Evolutionary conservation across 1,140 invertebrate genomes (phyloP).

Genomic region (Caerostris extrusa): DNA sequence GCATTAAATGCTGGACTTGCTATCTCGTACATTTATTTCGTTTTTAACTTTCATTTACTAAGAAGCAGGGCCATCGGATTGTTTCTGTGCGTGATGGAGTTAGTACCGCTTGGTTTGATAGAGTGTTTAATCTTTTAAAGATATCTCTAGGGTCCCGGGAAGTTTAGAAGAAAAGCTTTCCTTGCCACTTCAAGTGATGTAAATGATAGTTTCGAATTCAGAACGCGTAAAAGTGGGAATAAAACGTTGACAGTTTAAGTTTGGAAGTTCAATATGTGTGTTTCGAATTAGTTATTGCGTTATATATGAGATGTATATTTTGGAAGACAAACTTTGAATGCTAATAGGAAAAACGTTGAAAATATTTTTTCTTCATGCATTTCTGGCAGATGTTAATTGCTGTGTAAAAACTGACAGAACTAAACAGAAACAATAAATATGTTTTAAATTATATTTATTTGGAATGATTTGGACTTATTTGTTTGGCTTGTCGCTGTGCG

Average conservation of each 20-base stretch:
- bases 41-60: constrained; percentile 46
- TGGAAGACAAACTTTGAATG: too few species aligned
- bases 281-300: background rate
- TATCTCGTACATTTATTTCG: constrained; percentile 47
- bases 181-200: constrained; percentile 22
- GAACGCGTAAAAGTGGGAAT: constrained; percentile 6
- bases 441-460: too few species aligned
- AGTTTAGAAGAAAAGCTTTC: background rate
- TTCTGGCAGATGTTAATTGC: too few species aligned
- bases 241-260: constrained; percentile 20
- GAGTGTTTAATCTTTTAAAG: constrained; percentile 62
- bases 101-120: constrained; percentile 41
- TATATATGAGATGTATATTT: too few species aligned
- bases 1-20: constrained; percentile 48
- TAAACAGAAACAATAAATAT: too few species aligned
- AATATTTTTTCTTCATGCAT: too few species aligned
- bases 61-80: background rate
- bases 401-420: too few species aligned
- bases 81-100: constrained; percentile 41
- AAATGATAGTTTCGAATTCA: constrained; percentile 48
- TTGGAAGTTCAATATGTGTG: background rate
- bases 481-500: too few species aligned
- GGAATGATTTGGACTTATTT: too few species aligned
- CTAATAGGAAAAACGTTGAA: too few species aligned
- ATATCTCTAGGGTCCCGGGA: background rate